Conservation (phyloP, 2,888 invertebrate genomes). For the Epinotia nisella region DNA sequence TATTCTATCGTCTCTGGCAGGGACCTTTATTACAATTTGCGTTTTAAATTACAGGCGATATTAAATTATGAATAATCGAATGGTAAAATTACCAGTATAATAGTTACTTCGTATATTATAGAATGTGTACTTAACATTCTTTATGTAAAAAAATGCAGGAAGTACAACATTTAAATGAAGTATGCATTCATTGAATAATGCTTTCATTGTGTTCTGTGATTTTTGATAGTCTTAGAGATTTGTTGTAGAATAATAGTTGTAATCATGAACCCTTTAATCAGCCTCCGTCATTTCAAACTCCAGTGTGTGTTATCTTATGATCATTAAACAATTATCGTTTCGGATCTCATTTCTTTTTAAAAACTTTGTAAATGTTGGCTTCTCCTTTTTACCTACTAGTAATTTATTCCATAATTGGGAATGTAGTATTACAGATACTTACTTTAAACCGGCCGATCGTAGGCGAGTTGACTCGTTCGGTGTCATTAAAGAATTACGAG, state of each 20-base stretch:
- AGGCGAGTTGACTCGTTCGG: not conserved
- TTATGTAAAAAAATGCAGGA: conserved; percentile 9
- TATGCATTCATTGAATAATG: conserved; percentile 9
- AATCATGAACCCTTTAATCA: not conserved
- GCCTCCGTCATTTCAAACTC: not conserved
- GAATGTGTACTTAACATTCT: not conserved
- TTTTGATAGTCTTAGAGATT: conserved; percentile 28
- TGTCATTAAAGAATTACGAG: not conserved
- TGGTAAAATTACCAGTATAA: conserved; percentile 8
- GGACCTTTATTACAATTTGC: not conserved
- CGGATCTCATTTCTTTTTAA: conserved; percentile 24
- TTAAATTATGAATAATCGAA: not conserved
- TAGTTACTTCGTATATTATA: not conserved
- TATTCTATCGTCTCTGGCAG: not conserved
- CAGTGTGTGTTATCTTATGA: not conserved
- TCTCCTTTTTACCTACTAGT: not conserved
- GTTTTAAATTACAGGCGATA: not conserved
- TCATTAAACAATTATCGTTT: conserved; percentile 7
- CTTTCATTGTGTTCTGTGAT: conserved; percentile 35
- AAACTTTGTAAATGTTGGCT: not conserved
- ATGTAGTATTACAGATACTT: not conserved
- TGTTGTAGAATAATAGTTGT: conserved; percentile 13
- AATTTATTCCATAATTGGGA: conserved; percentile 6
- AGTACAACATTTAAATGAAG: conserved; percentile 40
- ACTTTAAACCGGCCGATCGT: not conserved